Conservation (phyloP, 2,113 vertebrate species). For the Corythaixoides concolor region DNA sequence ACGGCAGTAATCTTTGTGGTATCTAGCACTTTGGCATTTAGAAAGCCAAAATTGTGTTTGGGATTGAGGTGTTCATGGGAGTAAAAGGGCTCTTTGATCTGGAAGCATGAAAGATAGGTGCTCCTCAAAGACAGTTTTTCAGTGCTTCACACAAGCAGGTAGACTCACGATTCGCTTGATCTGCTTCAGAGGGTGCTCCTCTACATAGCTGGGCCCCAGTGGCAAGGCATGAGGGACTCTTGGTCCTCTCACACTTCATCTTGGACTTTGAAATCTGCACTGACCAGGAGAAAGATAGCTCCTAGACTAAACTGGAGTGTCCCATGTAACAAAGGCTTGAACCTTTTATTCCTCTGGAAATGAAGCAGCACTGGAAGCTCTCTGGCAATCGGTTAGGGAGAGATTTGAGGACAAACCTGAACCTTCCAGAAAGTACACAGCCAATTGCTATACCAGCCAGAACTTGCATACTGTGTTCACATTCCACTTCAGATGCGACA, state of each 20-base stretch:
- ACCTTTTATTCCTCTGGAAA: background rate
- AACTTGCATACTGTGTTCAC: background rate
- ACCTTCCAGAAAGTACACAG: background rate
- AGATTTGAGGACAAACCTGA: background rate
- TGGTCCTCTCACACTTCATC: background rate
- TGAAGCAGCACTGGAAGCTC: background rate
- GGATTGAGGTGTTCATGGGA: background rate
- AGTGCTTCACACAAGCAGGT: background rate
- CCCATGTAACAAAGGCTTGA: background rate
- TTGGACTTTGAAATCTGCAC: background rate
- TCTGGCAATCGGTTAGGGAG: background rate
- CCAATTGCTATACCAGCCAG: background rate
- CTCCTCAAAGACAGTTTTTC: background rate
- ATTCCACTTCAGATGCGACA: background rate
- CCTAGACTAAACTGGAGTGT: background rate
- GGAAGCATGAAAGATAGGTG: background rate
- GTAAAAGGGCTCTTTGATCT: background rate
- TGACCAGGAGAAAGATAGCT: background rate
- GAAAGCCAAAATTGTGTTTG: background rate
- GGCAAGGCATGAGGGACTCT: background rate
- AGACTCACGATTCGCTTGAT: background rate
- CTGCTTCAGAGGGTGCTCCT: background rate
- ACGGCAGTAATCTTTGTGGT: background rate
- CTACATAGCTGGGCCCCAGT: background rate
- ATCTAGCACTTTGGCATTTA: background rate